Conservation (phyloP, 2,888 invertebrate genomes). For the Electrophaes corylata region DNA sequence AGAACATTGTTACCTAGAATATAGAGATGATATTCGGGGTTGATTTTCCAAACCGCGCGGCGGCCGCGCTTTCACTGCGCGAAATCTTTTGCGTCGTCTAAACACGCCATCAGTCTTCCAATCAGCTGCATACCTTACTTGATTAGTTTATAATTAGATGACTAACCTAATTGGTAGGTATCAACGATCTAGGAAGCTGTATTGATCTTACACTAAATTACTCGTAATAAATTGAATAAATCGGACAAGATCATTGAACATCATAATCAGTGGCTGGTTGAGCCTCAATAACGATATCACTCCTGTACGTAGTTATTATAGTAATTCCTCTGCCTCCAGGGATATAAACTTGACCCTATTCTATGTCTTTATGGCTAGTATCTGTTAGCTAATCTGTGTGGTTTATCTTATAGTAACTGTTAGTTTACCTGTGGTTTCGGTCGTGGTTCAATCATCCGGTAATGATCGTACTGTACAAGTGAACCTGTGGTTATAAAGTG, state of each 20-base stretch:
- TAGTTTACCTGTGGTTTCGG: constrained; percentile 4
- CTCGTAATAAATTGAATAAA: constrained; percentile 33
- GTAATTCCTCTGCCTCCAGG: neutral
- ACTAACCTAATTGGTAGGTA: neutral
- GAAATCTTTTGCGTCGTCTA: too few relatives aligned
- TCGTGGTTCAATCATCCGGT: constrained; percentile 19
- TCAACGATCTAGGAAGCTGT: constrained; percentile 3
- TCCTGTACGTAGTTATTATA: constrained; percentile 12
- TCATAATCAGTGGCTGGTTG: constrained; percentile 26
- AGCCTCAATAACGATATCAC: constrained; percentile 24
- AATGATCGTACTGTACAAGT: constrained; percentile 9
- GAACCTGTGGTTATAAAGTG: constrained; percentile 12
- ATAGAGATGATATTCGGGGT: too few relatives aligned
- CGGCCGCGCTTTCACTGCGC: too few relatives aligned
- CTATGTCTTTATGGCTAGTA: constrained; percentile 2
- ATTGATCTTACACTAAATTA: constrained; percentile 23
- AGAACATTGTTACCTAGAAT: too few relatives aligned
- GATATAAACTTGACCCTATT: neutral
- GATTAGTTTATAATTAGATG: neutral
- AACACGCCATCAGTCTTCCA: neutral
- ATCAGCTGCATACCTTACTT: neutral
- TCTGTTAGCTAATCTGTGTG: constrained; percentile 2
- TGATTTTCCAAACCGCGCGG: too few relatives aligned
- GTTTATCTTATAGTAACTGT: constrained; percentile 6
- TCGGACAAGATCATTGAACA: constrained; percentile 17